phyloP scores from a whole-genome alignment of 2,113 vertebrate genomes.

The Psettodes erumei region DNA sequence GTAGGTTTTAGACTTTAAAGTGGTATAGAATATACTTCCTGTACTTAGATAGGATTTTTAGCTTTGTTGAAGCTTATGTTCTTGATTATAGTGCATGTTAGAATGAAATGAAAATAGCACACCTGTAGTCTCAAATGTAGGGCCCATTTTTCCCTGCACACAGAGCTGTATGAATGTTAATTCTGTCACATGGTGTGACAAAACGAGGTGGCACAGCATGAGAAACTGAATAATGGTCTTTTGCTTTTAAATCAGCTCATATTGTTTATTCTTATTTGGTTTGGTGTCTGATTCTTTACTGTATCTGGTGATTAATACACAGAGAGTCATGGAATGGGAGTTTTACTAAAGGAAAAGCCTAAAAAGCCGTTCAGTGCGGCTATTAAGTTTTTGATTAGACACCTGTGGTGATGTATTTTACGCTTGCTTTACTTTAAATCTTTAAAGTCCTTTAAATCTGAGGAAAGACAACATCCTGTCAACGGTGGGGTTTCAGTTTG shows the following conservation, averaged over 20 bases:
- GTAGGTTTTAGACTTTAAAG: neutral
- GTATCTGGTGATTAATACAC: neutral
- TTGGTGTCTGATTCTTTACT: constrained; percentile 5
- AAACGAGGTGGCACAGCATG: neutral
- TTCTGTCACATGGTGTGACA: constrained; percentile 21
- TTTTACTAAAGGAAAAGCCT: too few species aligned
- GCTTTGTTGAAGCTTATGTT: constrained; percentile 8
- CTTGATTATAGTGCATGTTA: constrained; percentile 19
- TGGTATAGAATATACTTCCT: neutral
- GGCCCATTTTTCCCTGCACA: constrained; percentile 21
- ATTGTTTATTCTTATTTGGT: constrained; percentile 28
- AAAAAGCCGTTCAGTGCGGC: too few species aligned
- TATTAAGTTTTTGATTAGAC: too few species aligned
- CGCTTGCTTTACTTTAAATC: too few species aligned
- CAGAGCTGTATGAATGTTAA: constrained; percentile 47
- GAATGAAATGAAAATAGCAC: constrained; percentile 48
- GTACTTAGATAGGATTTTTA: neutral
- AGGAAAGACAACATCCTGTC: too few species aligned
- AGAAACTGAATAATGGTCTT: constrained; percentile 11
- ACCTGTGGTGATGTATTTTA: too few species aligned
- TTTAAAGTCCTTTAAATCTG: too few species aligned
- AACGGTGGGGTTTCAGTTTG: too few species aligned
- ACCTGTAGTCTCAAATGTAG: constrained; percentile 53
- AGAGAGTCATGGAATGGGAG: too few species aligned
- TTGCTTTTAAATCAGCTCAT: constrained; percentile 13